Evolutionary conservation across 53 echinoderm and acorn worm species (phyloP).

Genomic region (Pentamera pediparva): DNA sequence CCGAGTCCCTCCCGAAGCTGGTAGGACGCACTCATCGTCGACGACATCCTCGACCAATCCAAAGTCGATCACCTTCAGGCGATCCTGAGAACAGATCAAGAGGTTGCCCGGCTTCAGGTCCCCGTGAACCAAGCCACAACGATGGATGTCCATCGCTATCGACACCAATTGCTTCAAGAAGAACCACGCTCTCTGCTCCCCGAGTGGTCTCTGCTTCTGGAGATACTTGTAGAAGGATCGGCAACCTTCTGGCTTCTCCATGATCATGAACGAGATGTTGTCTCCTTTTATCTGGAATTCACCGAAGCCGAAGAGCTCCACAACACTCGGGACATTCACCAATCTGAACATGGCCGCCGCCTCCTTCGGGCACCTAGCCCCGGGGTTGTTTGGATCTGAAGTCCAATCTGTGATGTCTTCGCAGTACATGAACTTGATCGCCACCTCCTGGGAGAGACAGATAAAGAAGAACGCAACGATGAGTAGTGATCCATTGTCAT

Average conservation of each 20-base stretch:
- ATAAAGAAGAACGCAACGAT: too few relatives aligned
- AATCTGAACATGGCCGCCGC: not conserved
- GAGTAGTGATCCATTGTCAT: too few relatives aligned
- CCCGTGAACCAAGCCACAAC: not conserved
- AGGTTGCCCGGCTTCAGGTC: not conserved
- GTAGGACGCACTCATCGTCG: not conserved
- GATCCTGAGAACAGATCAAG: not conserved
- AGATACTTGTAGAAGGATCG: not conserved
- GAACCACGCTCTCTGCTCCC: too few relatives aligned
- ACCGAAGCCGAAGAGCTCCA: not conserved
- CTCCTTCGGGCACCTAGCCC: not conserved
- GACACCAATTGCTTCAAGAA: not conserved
- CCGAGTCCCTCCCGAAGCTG: not conserved
- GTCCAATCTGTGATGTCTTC: not conserved
- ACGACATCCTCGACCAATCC: not conserved
- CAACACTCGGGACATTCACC: not conserved
- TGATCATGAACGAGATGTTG: not conserved
- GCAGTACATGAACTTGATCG: not conserved
- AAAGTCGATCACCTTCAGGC: not conserved
- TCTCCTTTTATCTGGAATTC: not conserved
- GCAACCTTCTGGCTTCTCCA: not conserved
- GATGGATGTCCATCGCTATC: not conserved
- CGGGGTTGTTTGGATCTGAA: not conserved
- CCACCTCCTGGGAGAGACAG: not conserved
- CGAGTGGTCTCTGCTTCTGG: not conserved